Percentiles rank a stretch among this genome's conserved stretches.
Conservation (phyloP, 2,113 vertebrate genomes). For the Tragelaphus buxtoni region DNA sequence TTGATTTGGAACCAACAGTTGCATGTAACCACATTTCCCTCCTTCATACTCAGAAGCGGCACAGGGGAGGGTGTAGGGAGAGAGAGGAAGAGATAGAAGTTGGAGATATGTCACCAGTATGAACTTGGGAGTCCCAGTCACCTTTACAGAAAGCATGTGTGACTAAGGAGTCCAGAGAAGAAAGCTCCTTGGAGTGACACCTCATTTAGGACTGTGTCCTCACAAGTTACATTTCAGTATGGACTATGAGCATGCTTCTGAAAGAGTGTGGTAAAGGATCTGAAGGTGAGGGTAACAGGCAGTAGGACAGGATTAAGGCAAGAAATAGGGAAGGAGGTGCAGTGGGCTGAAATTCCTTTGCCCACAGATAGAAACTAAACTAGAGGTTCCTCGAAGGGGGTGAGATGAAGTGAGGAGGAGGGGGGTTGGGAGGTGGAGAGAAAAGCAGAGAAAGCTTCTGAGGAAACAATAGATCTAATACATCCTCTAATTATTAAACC, state of each 20-base stretch:
- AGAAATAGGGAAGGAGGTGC: background rate
- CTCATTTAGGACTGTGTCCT: background rate
- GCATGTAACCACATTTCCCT: constrained; percentile 27
- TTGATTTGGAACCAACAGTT: constrained; percentile 49
- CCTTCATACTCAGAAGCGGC: constrained; percentile 29
- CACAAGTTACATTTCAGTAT: background rate
- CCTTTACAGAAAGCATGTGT: constrained; percentile 37
- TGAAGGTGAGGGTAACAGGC: background rate
- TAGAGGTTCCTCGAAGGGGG: background rate
- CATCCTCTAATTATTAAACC: constrained; percentile 38
- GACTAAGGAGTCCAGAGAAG: background rate
- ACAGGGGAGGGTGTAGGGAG: background rate
- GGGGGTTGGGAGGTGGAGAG: background rate
- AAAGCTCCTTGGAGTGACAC: background rate
- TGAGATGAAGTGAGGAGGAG: background rate
- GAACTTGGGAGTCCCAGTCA: background rate
- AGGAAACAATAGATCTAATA: constrained; percentile 65
- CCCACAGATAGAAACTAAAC: constrained; percentile 26
- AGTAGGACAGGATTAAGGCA: background rate
- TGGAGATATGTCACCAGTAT: background rate
- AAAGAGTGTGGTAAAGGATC: background rate
- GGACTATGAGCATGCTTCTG: background rate
- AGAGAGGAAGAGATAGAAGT: constrained; percentile 30
- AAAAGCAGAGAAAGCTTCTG: constrained; percentile 6
- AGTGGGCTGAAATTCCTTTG: background rate